Base-by-base conservation (phyloP, 2,797 vertebrate genomes). In the Enteromius treurensis region DNA sequence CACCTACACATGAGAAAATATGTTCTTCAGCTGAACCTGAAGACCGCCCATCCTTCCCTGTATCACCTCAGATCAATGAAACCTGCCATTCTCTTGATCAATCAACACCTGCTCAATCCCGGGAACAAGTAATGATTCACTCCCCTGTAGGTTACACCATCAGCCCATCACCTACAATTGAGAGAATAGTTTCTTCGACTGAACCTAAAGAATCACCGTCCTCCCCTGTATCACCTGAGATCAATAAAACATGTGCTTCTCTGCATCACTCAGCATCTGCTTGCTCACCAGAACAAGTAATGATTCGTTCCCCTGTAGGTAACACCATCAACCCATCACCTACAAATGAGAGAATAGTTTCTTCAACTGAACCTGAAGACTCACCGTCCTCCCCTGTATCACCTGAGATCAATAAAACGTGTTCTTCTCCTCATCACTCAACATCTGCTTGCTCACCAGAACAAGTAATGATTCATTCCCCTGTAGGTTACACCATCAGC, bases 331-430 rank as follows among this genome's bases (percentile, higher is more conserved):
- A 19, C 19, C 53, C n/a, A 53, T 53, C 51, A 53, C 23, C 23
- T 29, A 73, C 29, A 62, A 73, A 4, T 81, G 55, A 34, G 77
- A 85, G 80, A 86, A 1, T n/a, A 86, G 79, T 84, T 73, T 74
- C 82, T 68, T 90, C 91, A 75, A 81, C 89, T 87, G 89, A 86
- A 83, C 80, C 87, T 17, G 88, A 84, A n/a, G 88, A 79, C 51
- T 58, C 86, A 19, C 65, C 17, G 76, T 32, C 26, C 26, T 64
- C 17, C 2, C 29, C 62, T 64, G 5, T n/a, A 21, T 40, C 7
- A 9, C 7, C 40, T 40, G 40, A 40, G 51, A 55, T 55, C 19
- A 55, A n/a, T 9, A 7, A 55, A 55, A 21, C 51, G 0, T 55
- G 19, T 2, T 1, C 7, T 55, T 55, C 51, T 21, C 19, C 5